Conservation (phyloP, 2,797 vertebrate genomes). For the Notolabrus celidotus region DNA sequence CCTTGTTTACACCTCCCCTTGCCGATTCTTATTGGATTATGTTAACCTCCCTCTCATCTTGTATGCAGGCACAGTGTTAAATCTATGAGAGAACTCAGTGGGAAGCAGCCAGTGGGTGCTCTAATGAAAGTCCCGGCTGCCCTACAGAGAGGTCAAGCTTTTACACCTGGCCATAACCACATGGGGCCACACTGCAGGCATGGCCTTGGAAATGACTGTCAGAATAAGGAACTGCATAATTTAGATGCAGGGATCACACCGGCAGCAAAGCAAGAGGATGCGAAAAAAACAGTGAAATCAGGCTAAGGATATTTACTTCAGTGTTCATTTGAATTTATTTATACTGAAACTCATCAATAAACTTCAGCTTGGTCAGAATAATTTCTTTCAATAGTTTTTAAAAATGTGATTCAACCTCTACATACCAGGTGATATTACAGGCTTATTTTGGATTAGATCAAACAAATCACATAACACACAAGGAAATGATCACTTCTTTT, state of each 20-base stretch:
- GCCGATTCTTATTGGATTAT: slow-evolving; percentile 59
- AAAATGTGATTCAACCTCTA: not conserved
- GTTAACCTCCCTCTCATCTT: slow-evolving; percentile 55
- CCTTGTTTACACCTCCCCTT: slow-evolving; percentile 47
- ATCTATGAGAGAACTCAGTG: slow-evolving; percentile 69
- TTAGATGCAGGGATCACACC: slow-evolving; percentile 58
- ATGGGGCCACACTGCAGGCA: slow-evolving; percentile 69
- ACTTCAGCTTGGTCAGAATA: not conserved
- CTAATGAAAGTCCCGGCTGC: slow-evolving; percentile 83
- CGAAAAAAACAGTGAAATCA: slow-evolving; percentile 10
- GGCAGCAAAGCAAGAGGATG: slow-evolving; percentile 34
- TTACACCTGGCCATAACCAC: slow-evolving; percentile 80
- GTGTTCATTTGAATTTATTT: not conserved
- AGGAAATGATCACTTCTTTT: not conserved
- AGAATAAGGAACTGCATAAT: slow-evolving; percentile 77
- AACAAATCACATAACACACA: not conserved
- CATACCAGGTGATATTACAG: not conserved
- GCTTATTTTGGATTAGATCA: not conserved
- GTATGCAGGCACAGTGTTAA: slow-evolving; percentile 65
- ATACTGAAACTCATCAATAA: not conserved
- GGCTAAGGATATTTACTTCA: slow-evolving; percentile 10
- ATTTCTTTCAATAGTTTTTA: not conserved
- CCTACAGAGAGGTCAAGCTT: slow-evolving; percentile 83
- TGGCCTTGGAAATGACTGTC: slow-evolving; percentile 78
- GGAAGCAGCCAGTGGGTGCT: slow-evolving; percentile 71